A percentile compares a stretch with the other conserved stretches of the same genome.
Evolutionary conservation across 1,140 invertebrate species (phyloP).

Genomic region (Heterodera carotae): DNA sequence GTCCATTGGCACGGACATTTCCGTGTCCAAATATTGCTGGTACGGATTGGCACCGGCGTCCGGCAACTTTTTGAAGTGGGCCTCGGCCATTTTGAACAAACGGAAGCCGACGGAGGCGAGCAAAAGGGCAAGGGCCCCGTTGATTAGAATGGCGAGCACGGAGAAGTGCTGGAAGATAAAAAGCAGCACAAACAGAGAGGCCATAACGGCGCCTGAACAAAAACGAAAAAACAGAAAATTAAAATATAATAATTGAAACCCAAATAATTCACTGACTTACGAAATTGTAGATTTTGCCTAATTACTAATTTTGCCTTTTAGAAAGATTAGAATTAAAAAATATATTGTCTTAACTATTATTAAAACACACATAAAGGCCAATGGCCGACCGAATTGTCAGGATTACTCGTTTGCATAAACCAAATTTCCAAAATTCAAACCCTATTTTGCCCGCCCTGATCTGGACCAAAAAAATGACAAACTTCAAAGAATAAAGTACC

Average conservation of each 20-base stretch:
- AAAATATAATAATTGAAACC: background rate
- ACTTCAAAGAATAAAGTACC: too few species aligned
- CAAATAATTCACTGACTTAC: background rate
- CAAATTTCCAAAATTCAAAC: too few species aligned
- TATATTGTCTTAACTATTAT: too few species aligned
- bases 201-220: conserved; percentile 40
- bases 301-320: too few species aligned
- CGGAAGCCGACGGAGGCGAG: conserved; percentile 84
- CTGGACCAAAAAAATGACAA: too few species aligned
- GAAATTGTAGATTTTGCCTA: too few species aligned
- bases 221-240: background rate
- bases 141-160: conserved; percentile 74
- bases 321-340: too few species aligned
- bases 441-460: too few species aligned
- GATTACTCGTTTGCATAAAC: too few species aligned
- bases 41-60: conserved; percentile 89
- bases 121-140: conserved; percentile 81
- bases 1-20: conserved; percentile 78
- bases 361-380: too few species aligned
- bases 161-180: conserved; percentile 54
- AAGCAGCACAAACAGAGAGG: conserved; percentile 41
- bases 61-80: conserved; percentile 88
- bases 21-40: conserved; percentile 79
- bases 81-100: conserved; percentile 87
- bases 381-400: too few species aligned